Conservation (phyloP, 2,797 vertebrate genomes). For the Syncerus caffer region DNA sequence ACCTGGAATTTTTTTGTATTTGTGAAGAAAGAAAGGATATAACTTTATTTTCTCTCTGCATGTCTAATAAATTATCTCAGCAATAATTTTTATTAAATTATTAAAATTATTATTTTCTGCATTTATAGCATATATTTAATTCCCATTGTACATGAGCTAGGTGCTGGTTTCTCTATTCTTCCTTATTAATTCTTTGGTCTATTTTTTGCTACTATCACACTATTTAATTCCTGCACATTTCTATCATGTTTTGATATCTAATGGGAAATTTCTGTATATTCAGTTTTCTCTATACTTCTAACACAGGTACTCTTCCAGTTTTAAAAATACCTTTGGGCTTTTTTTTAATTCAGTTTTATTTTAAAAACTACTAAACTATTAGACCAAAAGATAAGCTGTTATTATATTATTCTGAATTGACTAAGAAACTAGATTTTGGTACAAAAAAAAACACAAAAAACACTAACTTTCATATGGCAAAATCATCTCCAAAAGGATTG, state of each 20-base stretch:
- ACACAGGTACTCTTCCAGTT: neutral
- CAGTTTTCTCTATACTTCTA: neutral
- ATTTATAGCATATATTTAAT: neutral
- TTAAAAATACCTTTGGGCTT: neutral
- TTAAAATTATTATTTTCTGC: neutral
- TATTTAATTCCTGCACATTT: neutral
- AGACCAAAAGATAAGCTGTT: neutral
- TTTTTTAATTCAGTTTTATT: conserved; percentile 24
- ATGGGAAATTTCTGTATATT: neutral
- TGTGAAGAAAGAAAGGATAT: neutral
- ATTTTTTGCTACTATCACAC: neutral
- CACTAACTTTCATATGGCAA: neutral
- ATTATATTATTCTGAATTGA: neutral
- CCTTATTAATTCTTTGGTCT: neutral
- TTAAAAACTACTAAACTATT: neutral
- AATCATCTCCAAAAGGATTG: neutral
- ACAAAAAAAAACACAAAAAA: neutral
- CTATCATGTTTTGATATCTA: neutral
- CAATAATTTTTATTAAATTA: neutral
- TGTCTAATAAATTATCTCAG: neutral
- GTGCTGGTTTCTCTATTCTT: neutral
- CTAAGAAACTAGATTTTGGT: neutral
- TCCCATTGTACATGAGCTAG: neutral
- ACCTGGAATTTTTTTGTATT: neutral
- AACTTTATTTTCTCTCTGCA: neutral